phyloP scores from a whole-genome alignment of 1,140 invertebrate genomes.

The Trachymyrmex septentrionalis region DNA sequence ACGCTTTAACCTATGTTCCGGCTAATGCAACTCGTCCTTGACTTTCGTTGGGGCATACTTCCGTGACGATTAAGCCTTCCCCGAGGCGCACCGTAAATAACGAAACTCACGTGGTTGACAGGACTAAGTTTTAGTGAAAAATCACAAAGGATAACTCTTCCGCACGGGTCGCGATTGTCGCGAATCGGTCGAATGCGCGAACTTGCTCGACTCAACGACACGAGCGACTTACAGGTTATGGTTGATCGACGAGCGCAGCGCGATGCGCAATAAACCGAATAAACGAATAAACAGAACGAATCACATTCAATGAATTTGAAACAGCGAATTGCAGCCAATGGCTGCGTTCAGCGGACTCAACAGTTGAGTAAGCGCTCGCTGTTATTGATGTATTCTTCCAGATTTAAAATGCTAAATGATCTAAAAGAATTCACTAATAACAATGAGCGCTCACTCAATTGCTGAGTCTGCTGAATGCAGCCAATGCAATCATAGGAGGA shows the following conservation, averaged over 20 bases:
- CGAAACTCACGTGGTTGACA: not conserved
- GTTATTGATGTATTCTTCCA: too few species aligned
- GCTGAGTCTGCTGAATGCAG: too few species aligned
- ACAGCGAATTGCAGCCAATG: too few species aligned
- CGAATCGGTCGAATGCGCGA: not conserved
- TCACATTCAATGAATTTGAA: too few species aligned
- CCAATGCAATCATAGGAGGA: too few species aligned
- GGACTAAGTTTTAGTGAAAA: not conserved
- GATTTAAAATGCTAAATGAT: too few species aligned
- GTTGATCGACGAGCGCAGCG: not conserved
- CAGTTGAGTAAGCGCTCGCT: too few species aligned
- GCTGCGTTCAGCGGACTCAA: too few species aligned
- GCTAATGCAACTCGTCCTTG: not conserved
- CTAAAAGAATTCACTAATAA: too few species aligned
- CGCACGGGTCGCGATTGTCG: not conserved
- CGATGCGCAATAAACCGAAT: not conserved
- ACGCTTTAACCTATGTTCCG: not conserved
- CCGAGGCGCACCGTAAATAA: not conserved
- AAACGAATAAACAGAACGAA: not conserved
- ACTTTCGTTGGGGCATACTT: not conserved
- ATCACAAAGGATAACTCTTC: not conserved
- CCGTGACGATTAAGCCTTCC: not conserved
- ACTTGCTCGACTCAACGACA: not conserved
- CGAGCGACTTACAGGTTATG: not conserved
- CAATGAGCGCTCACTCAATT: too few species aligned